These are phyloP conservation scores for Oryctes rhinoceros DNA, from an alignment of 1,140 invertebrate genomes.

Conservation along the genomic window DNA sequence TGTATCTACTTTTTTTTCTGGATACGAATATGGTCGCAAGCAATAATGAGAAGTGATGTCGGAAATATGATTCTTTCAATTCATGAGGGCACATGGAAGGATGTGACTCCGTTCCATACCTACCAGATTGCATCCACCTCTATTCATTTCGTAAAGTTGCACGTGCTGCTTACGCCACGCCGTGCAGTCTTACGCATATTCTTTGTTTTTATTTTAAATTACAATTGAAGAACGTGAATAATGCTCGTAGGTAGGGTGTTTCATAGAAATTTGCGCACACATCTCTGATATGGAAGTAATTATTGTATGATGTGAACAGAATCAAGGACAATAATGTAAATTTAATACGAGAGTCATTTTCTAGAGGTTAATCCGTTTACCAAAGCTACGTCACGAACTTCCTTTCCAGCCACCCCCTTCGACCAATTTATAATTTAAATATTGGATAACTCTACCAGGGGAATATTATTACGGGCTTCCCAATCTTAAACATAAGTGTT, in stretches of 20 bases:
- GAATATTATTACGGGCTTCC: neutral
- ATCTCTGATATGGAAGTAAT: neutral
- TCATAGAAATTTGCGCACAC: neutral
- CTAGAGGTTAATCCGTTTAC: neutral
- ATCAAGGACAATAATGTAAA: neutral
- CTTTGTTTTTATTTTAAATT: conserved; percentile 15
- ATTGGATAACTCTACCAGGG: conserved; percentile 25
- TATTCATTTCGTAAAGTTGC: conserved; percentile 35
- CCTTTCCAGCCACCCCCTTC: conserved; percentile 1
- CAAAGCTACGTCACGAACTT: neutral
- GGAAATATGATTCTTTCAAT: conserved; percentile 41
- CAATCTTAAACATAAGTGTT: conserved; percentile 23
- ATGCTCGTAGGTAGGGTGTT: neutral
- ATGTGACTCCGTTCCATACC: conserved; percentile 33
- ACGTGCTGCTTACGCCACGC: neutral
- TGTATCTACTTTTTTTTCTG: too few species aligned
- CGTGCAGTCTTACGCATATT: neutral
- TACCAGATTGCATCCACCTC: conserved; percentile 33
- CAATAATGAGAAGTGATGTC: conserved; percentile 1
- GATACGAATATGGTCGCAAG: neutral
- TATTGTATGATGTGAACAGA: neutral
- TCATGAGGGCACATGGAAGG: conserved; percentile 38
- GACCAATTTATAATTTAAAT: conserved; percentile 39
- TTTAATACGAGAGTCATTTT: neutral
- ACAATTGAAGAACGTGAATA: neutral